A percentile compares a stretch with the other conserved stretches of the same genome.
Evolutionary conservation across 2,888 invertebrate species (phyloP).

Genomic region (Microplitis deprimator): DNA sequence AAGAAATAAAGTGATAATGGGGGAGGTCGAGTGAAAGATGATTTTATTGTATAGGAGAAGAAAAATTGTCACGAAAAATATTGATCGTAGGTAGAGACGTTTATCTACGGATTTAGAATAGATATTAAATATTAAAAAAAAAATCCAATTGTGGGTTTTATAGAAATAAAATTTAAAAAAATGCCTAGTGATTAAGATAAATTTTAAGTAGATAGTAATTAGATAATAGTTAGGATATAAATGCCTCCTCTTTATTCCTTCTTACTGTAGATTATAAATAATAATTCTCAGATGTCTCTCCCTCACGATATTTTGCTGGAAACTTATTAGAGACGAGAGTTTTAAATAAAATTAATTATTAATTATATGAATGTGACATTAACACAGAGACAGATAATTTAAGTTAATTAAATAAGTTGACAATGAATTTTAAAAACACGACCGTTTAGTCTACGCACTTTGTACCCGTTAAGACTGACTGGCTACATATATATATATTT

Average conservation of each 20-base stretch:
- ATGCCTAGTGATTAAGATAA: conserved; percentile 58
- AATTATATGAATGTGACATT: conserved; percentile 1
- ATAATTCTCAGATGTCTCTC: conserved; percentile 17
- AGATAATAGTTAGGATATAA: conserved; percentile 64
- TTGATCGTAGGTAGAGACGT: conserved; percentile 36
- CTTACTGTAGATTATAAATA: not conserved
- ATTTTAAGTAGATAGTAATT: conserved; percentile 58
- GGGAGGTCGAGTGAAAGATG: conserved; percentile 11
- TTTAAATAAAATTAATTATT: not conserved
- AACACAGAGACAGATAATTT: conserved; percentile 10
- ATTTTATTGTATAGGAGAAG: conserved; percentile 38
- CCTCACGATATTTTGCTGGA: conserved; percentile 38
- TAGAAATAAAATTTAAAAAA: conserved; percentile 45
- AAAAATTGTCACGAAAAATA: conserved; percentile 22
- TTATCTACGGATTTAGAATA: conserved; percentile 34
- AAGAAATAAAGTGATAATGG: conserved; percentile 10
- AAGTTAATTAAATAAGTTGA: no score
- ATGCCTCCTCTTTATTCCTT: conserved; percentile 55
- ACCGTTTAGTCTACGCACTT: conserved; percentile 67
- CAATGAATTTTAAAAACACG: conserved; percentile 31
- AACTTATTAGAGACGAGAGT: not conserved
- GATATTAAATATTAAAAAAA: conserved; percentile 32
- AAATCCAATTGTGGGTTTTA: conserved; percentile 47
- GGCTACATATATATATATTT: conserved; percentile 54
- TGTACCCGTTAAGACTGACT: conserved; percentile 69